Evolutionary conservation across 1,140 invertebrate species (phyloP).

Genomic region (Drosophila serrata): DNA sequence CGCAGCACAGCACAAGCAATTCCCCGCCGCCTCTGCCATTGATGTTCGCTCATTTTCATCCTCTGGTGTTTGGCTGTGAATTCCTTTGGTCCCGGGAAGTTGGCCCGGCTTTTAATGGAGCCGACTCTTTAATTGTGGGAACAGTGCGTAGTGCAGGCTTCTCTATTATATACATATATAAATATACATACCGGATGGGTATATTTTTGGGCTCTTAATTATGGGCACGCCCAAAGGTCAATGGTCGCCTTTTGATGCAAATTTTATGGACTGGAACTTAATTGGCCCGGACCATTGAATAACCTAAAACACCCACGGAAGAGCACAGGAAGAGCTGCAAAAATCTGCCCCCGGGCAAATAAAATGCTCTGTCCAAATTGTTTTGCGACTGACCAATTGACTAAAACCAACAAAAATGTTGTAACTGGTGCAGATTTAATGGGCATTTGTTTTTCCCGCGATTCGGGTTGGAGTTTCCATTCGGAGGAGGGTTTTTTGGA

Average conservation of each 20-base stretch:
- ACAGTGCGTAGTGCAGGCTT: constrained; percentile 24
- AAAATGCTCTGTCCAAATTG: constrained; percentile 71
- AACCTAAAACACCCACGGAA: neutral
- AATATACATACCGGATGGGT: constrained; percentile 28
- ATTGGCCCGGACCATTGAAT: constrained; percentile 56
- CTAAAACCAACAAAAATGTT: constrained; percentile 57
- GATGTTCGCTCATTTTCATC: constrained; percentile 76
- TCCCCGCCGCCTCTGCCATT: constrained; percentile 8
- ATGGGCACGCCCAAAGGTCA: constrained; percentile 56
- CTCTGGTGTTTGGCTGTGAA: constrained; percentile 75
- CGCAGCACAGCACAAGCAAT: constrained; percentile 13
- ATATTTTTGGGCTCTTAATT: constrained; percentile 66
- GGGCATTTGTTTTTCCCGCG: constrained; percentile 42
- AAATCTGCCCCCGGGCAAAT: constrained; percentile 46
- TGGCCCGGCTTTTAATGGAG: constrained; percentile 63
- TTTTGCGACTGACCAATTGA: constrained; percentile 78
- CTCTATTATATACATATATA: neutral
- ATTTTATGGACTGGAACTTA: constrained; percentile 79
- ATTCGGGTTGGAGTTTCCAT: constrained; percentile 1
- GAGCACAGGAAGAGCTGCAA: constrained; percentile 14
- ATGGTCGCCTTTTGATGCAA: constrained; percentile 59
- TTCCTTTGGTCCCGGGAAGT: constrained; percentile 57
- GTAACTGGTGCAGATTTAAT: constrained; percentile 57
- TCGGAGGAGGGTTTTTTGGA: constrained; percentile 8
- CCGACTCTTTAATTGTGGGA: constrained; percentile 60